Conservation (phyloP, 1,140 invertebrate species). For the Sinonovacula constricta region DNA sequence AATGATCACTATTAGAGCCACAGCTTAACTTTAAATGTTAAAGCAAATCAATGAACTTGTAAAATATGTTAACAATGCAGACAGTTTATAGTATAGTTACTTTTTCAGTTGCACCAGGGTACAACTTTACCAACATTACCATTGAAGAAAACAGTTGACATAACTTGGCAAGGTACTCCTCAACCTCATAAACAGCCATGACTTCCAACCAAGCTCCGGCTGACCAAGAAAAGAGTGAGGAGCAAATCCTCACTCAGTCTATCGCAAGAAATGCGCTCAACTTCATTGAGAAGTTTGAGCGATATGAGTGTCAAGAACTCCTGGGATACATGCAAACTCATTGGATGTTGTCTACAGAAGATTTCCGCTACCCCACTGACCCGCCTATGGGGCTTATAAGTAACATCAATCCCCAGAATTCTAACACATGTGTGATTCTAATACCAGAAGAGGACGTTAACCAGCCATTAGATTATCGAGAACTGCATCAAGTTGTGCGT, state of each 20-base stretch:
- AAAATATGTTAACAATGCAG: no score
- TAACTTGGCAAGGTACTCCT: no score
- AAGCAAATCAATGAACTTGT: no score
- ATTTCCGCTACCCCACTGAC: conserved; percentile 72
- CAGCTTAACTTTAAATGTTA: no score
- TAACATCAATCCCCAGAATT: conserved; percentile 63
- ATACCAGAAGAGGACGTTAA: conserved; percentile 57
- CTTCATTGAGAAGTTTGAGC: conserved; percentile 75
- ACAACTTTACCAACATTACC: no score
- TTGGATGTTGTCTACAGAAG: conserved; percentile 76
- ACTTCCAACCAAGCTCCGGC: not conserved
- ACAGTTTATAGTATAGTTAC: no score
- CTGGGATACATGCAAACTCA: conserved; percentile 69
- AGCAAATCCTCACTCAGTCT: conserved; percentile 60
- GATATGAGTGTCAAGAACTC: conserved; percentile 76
- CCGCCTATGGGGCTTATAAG: conserved; percentile 73
- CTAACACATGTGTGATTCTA: conserved; percentile 58
- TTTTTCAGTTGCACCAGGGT: no score
- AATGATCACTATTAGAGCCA: no score
- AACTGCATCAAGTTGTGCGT: conserved; percentile 77
- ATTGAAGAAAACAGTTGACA: no score
- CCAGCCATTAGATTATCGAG: conserved; percentile 63
- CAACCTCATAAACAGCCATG: not conserved
- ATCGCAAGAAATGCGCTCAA: conserved; percentile 63
- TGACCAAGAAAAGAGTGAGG: conserved; percentile 33